Evolutionary conservation across 1,140 invertebrate genomes (phyloP), one percentile per base, ranked within the genome.

Genomic region (Bombyx mandarina): DNA sequence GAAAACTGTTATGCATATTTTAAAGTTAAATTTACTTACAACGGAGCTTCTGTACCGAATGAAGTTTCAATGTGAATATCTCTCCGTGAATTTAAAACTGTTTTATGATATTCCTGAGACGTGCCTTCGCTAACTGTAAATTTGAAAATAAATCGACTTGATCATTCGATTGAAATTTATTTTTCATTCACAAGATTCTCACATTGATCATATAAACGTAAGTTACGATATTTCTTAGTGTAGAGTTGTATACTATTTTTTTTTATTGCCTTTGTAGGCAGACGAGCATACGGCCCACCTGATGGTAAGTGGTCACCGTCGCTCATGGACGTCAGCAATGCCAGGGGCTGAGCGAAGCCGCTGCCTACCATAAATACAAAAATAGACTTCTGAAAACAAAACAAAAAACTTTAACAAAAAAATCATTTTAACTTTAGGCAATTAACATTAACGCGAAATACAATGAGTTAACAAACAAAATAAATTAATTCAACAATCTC

Each of bases 1-100:
- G 82, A 79, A 83, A 86, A 82, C 80, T 85, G 79, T 86, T 84
- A 85, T 82, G 83, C 83, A 86, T 86, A 86, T 86, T 85, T 86
- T 85, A 86, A 86, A 86, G 77, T 82, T 74, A 81, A 85, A 85
- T 85, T 85, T 86, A 85, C 80, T 82, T 81, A 79, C 73, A 73
- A 61, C 62, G 65, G 61, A 77, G 66, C 61, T 60, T 67, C 67
- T 65, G 61, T 56, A 55, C 54, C 65, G 73, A 80, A 79, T 77
- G 73, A 79, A 69, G 70, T 78, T 73, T 75, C 67, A 59, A 69
- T 54, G 61, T 50, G 65, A 77, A 82, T 77, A 76, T 75, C 69
- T 76, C 75, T 78, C 71, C 69, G 57, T 52, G 59, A 71, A 77
- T 61, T 79, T 76, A 74, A 73, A 78, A 81, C 75, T 82, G 70